Evolutionary conservation across 2,113 vertebrate species (phyloP).

Genomic region (Mormyrus iriodes): DNA sequence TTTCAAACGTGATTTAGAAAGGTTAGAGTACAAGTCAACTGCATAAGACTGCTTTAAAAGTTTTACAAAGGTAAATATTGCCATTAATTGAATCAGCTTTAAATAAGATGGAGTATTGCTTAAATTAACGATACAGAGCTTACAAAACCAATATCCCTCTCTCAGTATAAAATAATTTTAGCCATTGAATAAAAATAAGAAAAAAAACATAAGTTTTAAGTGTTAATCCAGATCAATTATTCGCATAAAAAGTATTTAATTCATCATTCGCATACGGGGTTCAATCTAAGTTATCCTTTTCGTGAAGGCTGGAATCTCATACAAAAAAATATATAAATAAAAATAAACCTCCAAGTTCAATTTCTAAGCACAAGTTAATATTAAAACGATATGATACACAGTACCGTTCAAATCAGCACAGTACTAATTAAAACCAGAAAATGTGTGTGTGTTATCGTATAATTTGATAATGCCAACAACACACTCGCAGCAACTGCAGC

Average conservation of each 20-base stretch:
- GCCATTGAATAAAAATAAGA: neutral
- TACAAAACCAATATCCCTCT: neutral
- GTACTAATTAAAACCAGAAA: neutral
- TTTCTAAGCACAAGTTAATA: neutral
- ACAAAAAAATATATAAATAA: neutral
- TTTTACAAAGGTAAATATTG: neutral
- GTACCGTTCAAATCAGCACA: neutral
- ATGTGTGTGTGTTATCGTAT: neutral
- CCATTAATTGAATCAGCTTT: neutral
- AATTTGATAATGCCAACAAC: neutral
- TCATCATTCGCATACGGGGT: neutral
- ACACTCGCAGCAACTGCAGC: neutral
- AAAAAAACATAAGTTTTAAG: neutral
- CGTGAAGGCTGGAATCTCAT: neutral
- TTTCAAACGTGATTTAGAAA: neutral
- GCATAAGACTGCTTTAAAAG: neutral
- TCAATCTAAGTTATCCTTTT: neutral
- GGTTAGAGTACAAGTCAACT: neutral
- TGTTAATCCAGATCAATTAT: neutral
- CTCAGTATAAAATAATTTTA: neutral
- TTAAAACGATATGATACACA: neutral
- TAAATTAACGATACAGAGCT: neutral
- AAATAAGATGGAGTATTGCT: neutral
- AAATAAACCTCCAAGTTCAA: neutral
- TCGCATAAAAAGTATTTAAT: neutral